Evolutionary conservation across 1,140 invertebrate species (phyloP).

Genomic region (Coelopa frigida): DNA sequence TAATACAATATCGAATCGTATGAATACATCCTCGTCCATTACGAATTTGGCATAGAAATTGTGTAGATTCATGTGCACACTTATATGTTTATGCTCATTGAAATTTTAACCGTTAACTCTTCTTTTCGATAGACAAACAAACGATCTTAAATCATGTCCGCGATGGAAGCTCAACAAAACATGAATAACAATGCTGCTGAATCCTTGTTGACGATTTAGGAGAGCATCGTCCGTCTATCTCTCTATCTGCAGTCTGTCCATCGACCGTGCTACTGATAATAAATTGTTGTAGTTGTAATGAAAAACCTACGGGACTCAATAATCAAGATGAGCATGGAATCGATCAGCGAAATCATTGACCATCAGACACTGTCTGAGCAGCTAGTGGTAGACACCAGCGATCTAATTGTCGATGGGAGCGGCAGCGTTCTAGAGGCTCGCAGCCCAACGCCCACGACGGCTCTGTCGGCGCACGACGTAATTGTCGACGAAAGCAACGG

Average conservation of each 20-base stretch:
- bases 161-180: background rate
- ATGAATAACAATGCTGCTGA: background rate
- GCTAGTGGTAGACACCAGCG: slow-evolving; percentile 48
- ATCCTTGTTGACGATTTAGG: background rate
- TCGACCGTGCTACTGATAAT: background rate
- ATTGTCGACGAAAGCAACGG: slow-evolving; percentile 5
- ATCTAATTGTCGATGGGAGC: slow-evolving; percentile 15
- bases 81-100: too few relatives aligned
- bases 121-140: background rate
- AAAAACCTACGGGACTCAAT: background rate
- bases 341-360: slow-evolving; percentile 59
- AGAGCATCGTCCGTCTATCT: too few relatives aligned
- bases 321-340: slow-evolving; percentile 49
- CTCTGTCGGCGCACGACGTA: slow-evolving; percentile 2
- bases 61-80: too few relatives aligned
- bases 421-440: background rate
- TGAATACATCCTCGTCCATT: too few relatives aligned
- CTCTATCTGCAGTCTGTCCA: too few relatives aligned
- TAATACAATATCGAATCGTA: too few relatives aligned
- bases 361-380: slow-evolving; percentile 54
- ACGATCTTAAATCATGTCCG: background rate
- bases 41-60: too few relatives aligned
- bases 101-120: too few relatives aligned
- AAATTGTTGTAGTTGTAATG: background rate
- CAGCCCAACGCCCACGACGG: background rate